A percentile compares a stretch with the other conserved stretches of the same genome.
Evolutionary conservation across 2,797 vertebrate genomes (phyloP).

Genomic region (Eulemur coronatus): DNA sequence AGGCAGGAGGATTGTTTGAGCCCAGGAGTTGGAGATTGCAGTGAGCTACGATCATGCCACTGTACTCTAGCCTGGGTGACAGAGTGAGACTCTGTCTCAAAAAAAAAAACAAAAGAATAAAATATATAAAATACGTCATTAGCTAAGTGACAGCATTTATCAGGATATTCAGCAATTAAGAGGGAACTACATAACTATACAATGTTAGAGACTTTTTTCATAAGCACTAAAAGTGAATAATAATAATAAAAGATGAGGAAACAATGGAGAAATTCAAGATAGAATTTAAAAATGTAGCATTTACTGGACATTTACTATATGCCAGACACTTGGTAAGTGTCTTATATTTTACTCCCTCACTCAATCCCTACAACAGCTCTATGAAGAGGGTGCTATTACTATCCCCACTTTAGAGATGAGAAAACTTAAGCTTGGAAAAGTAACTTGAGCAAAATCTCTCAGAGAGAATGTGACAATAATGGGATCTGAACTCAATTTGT

Average conservation of each 20-base stretch:
- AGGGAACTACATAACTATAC: background rate
- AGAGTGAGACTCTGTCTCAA: background rate
- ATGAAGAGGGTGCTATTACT: background rate
- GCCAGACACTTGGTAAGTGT: background rate
- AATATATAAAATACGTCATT: background rate
- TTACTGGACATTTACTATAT: background rate
- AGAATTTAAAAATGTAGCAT: background rate
- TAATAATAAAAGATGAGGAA: slow-evolving; percentile 17
- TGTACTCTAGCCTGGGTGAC: background rate
- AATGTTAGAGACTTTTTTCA: background rate
- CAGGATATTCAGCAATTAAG: background rate
- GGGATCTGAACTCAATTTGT: background rate
- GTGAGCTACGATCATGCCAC: background rate
- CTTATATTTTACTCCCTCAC: background rate
- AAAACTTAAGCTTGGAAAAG: background rate
- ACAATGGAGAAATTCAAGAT: background rate
- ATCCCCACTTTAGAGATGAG: background rate
- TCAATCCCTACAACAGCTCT: background rate
- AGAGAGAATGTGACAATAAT: background rate
- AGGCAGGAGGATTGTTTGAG: background rate
- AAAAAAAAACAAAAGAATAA: background rate
- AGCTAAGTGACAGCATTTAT: background rate
- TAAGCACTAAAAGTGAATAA: background rate
- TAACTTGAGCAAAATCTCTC: background rate
- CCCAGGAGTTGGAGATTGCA: background rate